Base-by-base conservation (phyloP, 64 coral and sea anemone genomes). In the Anthopleura sola region DNA sequence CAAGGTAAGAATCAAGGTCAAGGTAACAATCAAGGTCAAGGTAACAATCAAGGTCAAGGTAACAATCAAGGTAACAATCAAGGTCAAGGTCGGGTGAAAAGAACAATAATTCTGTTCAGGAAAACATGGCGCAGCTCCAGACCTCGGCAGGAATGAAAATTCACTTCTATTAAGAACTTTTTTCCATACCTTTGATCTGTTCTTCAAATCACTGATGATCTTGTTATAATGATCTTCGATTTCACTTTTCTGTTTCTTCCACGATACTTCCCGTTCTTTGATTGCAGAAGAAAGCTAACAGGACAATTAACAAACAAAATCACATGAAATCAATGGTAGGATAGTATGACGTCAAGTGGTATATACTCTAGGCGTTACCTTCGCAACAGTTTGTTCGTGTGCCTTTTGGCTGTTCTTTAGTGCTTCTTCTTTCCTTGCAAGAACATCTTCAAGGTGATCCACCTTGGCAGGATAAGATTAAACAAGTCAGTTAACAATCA, bases 221-320 rank as follows among this genome's bases (percentile, higher is more conserved):
- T 92, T 95, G 6, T 81, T 83, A 55, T 95, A 95, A 40, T 95
- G 94, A 11, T 95, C 83, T 54, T 95, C 94, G 0, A 95, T 31
- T 20, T 95, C 94, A 21, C 24, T 84, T 34, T 92, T 95, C 28
- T 95, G 94, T 66, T 88, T 95, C 84, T 91, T 92, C 94, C 94
- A 95, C 24, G 94, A 95, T 68, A 46, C 75, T 77, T 95, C 94
- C 14, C 94, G 48, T 50, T 95, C 94, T 69, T 95, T 95, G 15
- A 95, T 88, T 37, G 94, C 87, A 15, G 90, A 75, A 1, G 94
- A 95, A 12, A 95, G 84, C 94, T 95, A 86, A 37, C 3, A 29
- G 33, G 33, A 71, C 68, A 3, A 79, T 5, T 18, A 56, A 56
- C 58, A 79, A 79, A 23, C 15, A 79, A 79, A 79, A 79, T 37